phyloP scores from a whole-genome alignment of 2,797 vertebrate genomes.

The Leptatherina wallacei region DNA sequence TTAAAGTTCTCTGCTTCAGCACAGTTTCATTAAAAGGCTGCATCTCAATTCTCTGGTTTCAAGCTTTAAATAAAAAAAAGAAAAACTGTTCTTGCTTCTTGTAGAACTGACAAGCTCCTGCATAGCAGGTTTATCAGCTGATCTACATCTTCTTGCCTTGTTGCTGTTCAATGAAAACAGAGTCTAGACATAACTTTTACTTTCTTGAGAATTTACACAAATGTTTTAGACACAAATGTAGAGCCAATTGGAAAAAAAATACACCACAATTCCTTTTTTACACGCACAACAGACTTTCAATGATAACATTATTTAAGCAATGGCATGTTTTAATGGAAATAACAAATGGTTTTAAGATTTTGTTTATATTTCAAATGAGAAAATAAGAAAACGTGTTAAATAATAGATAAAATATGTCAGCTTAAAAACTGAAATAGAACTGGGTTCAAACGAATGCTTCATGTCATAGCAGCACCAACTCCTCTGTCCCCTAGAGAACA shows the following conservation, averaged over 20 bases:
- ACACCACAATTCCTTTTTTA: neutral
- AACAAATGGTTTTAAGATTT: no score
- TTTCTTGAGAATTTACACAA: neutral
- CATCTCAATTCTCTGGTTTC: constrained; percentile 26
- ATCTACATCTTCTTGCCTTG: neutral
- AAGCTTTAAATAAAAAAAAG: constrained; percentile 7
- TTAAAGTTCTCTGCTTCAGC: neutral
- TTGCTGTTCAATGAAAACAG: neutral
- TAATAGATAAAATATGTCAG: neutral
- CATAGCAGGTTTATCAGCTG: neutral
- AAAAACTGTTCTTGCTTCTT: constrained; percentile 16
- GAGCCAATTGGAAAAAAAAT: neutral
- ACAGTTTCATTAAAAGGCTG: neutral
- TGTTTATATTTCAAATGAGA: neutral
- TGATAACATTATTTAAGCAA: neutral
- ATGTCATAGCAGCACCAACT: neutral
- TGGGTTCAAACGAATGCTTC: neutral
- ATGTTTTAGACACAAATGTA: neutral
- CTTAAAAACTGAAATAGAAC: neutral
- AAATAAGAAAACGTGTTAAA: neutral
- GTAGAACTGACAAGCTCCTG: neutral
- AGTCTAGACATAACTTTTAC: neutral
- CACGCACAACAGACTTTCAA: neutral
- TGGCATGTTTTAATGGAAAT: no score
- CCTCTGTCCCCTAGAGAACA: neutral